Evolutionary conservation across 1,140 invertebrate genomes (phyloP).

Genomic region (Drosophila athabasca): DNA sequence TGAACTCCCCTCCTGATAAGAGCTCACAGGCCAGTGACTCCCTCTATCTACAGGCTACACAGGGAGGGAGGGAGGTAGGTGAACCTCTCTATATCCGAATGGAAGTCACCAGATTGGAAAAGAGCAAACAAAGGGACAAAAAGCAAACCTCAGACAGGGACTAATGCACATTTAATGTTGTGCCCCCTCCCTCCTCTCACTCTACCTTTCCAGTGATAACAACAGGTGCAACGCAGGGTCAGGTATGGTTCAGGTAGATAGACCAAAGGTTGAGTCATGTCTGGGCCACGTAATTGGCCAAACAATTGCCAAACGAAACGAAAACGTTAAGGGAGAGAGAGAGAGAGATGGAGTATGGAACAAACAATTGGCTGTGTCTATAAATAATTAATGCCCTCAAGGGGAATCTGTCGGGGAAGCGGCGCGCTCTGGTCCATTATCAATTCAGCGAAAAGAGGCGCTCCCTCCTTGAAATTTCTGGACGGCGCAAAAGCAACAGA

Average conservation of each 20-base stretch:
- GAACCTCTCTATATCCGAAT: neutral
- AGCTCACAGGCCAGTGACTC: constrained; percentile 14
- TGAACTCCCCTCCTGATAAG: constrained; percentile 32
- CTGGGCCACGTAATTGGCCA: constrained; percentile 37
- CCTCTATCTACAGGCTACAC: constrained; percentile 2
- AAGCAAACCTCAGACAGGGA: constrained; percentile 25
- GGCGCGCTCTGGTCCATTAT: constrained; percentile 54
- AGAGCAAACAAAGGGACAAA: constrained; percentile 26
- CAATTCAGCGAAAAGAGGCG: constrained; percentile 56
- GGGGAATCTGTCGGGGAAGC: constrained; percentile 17
- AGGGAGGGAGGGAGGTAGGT: constrained; percentile 2
- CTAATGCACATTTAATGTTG: constrained; percentile 64
- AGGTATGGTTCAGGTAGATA: constrained; percentile 6
- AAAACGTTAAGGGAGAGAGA: constrained; percentile 39
- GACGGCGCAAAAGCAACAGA: neutral
- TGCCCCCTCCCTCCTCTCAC: neutral
- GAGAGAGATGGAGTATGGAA: neutral
- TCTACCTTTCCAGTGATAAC: constrained; percentile 40
- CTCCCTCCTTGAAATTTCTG: constrained; percentile 28
- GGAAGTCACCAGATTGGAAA: too few relatives aligned
- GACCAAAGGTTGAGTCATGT: constrained; percentile 52
- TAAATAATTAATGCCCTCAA: constrained; percentile 73
- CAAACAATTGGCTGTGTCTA: constrained; percentile 52
- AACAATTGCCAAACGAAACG: constrained; percentile 58
- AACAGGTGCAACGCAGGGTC: constrained; percentile 47